Percentiles rank a stretch among this genome's conserved stretches.
Evolutionary conservation across 2,113 vertebrate species (phyloP).

Genomic region (Colius striatus): DNA sequence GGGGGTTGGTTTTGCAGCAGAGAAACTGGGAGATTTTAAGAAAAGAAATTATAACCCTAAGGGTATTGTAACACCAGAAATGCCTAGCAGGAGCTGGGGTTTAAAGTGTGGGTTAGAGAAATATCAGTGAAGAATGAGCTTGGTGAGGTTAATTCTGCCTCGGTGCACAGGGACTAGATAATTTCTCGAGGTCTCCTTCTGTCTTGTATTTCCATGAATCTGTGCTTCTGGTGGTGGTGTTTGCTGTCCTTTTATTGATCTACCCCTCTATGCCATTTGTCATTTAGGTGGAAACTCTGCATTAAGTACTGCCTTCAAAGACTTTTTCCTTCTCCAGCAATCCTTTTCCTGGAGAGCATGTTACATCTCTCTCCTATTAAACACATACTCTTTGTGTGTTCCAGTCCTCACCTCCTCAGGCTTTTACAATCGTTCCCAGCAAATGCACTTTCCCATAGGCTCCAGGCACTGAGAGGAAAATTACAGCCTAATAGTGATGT

Average conservation of each 20-base stretch:
- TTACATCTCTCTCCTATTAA: background rate
- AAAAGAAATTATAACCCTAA: background rate
- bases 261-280: background rate
- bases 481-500: background rate
- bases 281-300: background rate
- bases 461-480: background rate
- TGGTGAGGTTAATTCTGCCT: background rate
- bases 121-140: background rate
- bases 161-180: background rate
- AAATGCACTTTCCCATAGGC: background rate
- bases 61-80: background rate
- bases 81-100: background rate
- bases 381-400: background rate
- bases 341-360: background rate
- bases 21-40: background rate
- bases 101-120: conserved; percentile 17
- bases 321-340: background rate
- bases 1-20: background rate
- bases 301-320: conserved; percentile 5
- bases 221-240: background rate
- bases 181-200: background rate
- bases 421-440: conserved; percentile 15
- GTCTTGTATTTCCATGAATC: background rate
- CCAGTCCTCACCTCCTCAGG: background rate
- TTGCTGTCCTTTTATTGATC: background rate